phyloP scores from a whole-genome alignment of 2,797 vertebrate genomes.

The Vipera ursinii region DNA sequence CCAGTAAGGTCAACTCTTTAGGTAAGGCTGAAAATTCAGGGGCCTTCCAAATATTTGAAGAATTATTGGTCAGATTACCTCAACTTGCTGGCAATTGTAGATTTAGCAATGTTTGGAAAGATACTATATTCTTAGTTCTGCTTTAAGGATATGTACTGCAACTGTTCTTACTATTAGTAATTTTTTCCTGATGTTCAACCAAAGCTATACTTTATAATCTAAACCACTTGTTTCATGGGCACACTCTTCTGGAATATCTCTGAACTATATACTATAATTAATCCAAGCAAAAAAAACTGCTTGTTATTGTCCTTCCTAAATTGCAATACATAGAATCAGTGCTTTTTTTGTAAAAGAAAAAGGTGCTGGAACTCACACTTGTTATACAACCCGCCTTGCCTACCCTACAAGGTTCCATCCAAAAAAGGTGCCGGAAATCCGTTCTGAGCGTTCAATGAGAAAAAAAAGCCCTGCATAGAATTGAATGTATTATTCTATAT shows the following conservation, averaged over 20 bases:
- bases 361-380: no score
- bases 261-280: background rate
- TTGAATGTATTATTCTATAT: background rate
- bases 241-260: background rate
- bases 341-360: no score
- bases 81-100: background rate
- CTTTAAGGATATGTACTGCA: background rate
- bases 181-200: background rate
- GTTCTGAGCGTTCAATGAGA: no score
- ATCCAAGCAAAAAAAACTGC: background rate
- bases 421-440: no score
- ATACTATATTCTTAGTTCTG: background rate
- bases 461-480: background rate
- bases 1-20: background rate
- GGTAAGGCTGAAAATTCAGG: background rate
- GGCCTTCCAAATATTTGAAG: background rate
- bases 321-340: background rate
- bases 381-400: no score
- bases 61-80: background rate
- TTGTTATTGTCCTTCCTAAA: background rate
- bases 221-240: background rate
- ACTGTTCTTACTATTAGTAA: background rate
- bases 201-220: background rate
- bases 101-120: background rate
- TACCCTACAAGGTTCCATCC: no score